Evolutionary conservation across 2,113 vertebrate genomes (phyloP), one percentile per base, ranked within the genome.

Genomic region (Alaudala cheleensis): DNA sequence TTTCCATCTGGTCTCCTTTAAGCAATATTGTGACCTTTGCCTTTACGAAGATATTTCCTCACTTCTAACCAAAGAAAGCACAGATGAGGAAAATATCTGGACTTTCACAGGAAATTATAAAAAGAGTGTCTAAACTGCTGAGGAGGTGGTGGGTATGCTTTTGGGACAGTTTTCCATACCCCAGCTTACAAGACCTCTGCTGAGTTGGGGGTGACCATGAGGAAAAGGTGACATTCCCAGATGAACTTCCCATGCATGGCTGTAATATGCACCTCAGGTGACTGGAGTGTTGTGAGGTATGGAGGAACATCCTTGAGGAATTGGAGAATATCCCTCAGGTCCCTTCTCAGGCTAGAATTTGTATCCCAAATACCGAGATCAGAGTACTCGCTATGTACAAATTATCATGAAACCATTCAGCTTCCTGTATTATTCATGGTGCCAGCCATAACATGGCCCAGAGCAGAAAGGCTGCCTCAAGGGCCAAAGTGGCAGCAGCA

Each of bases 221-320:
- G 22, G 31, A 47, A 83, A 45, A 83, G 9, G 67, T 39, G 69
- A 29, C 15, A 39, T 57, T 81, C 47, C 15, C 42, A 73, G 31
- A 25, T 21, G 31, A 72, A 33, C 3, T 50, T 49, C 17, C 31
- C 9, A 6, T 8, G 15, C 2, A 0, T 70, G 47, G 15, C 50
- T 74, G 26, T 8, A 34, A 34, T 5, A 39, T 0, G 0, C 21
- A 54, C 14, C 13, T 84, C 47, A 40, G 14, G 42, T 0, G 1
- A 62, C 39, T 1, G 1, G n/a, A 2, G 9, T 5, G 2, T 40
- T 74, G 21, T 0, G 1, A 50, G n/a, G 56, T 40, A 4, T 22
- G 34, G 51, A 67, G 10, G 11, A 10, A 29, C 13, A 44, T 29
- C 51, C 44, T 40, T 40, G 21, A 51, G 61, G 29, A 84, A 56